phyloP scores from a whole-genome alignment of 2,888 invertebrate genomes.

The Sphaerophoria rueppellii region DNA sequence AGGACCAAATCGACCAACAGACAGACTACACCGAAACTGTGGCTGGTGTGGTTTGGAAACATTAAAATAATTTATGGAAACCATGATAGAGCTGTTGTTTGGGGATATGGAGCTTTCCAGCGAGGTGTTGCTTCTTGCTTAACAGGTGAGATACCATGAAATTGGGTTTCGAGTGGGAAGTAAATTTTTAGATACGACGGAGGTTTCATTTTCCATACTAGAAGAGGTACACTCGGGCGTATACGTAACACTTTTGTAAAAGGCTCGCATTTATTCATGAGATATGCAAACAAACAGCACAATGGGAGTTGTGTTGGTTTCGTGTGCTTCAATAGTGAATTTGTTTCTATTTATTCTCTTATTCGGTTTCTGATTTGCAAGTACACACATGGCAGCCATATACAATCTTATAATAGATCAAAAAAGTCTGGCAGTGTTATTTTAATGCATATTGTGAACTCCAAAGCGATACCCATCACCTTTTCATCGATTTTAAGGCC shows the following conservation, averaged over 20 bases:
- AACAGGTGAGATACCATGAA: conserved; percentile 26
- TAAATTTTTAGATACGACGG: conserved; percentile 1
- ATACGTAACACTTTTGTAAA: conserved; percentile 48
- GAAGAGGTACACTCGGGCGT: conserved; percentile 29
- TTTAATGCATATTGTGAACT: too few species aligned
- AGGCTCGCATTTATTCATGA: too few species aligned
- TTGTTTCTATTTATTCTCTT: too few species aligned
- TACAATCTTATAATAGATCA: too few species aligned
- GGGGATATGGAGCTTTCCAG: neutral
- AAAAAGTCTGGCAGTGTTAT: too few species aligned
- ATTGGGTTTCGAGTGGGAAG: conserved; percentile 44
- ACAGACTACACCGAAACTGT: neutral
- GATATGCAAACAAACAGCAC: too few species aligned
- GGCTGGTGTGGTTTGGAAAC: neutral
- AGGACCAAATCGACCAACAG: neutral
- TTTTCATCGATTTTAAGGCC: too few species aligned
- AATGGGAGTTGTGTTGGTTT: too few species aligned
- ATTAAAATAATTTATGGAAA: conserved; percentile 14
- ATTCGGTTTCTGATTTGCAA: too few species aligned
- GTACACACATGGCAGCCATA: too few species aligned
- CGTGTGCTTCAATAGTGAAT: too few species aligned
- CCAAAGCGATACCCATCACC: too few species aligned
- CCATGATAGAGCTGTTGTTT: neutral
- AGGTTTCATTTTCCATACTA: neutral
- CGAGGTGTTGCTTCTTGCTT: neutral